These are phyloP conservation scores for Trogon surrucura DNA, from an alignment of 2,113 vertebrate species.

Conservation along the genomic window DNA sequence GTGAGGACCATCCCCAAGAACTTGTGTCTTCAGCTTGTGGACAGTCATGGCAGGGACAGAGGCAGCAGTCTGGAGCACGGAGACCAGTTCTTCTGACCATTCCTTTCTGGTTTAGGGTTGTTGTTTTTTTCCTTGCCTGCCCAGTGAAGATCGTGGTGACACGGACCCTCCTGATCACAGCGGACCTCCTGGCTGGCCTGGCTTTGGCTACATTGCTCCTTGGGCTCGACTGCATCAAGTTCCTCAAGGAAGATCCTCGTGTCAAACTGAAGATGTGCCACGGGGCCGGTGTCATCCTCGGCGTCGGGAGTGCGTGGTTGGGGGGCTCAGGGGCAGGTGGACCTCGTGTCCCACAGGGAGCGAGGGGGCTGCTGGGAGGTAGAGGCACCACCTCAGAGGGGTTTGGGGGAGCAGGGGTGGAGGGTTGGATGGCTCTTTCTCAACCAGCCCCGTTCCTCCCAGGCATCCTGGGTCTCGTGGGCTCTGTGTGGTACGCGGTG, in stretches of 20 bases:
- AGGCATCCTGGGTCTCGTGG: conserved; percentile 74
- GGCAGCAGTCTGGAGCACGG: neutral
- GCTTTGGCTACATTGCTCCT: conserved; percentile 58
- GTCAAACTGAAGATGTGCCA: conserved; percentile 70
- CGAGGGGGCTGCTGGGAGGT: accelerated
- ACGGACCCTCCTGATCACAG: conserved; percentile 71
- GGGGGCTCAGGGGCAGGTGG: neutral
- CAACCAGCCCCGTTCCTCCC: neutral
- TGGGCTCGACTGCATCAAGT: conserved; percentile 67
- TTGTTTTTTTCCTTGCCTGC: neutral
- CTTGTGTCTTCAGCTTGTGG: neutral
- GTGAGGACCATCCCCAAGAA: neutral
- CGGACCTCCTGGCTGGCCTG: conserved; percentile 70
- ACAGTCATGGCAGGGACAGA: neutral
- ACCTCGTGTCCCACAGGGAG: neutral
- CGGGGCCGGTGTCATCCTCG: conserved; percentile 48
- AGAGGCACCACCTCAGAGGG: accelerated
- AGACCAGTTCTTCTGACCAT: neutral
- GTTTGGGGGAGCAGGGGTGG: neutral
- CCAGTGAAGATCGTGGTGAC: conserved; percentile 76
- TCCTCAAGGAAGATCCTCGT: conserved; percentile 67
- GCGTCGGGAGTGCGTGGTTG: conserved; percentile 56
- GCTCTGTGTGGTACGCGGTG: conserved; percentile 75
- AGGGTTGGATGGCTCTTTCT: accelerated
- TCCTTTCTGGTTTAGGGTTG: neutral